These are phyloP conservation scores for Pantherophis guttatus DNA, from an alignment of 2,113 vertebrate species.

Conservation along the genomic window DNA sequence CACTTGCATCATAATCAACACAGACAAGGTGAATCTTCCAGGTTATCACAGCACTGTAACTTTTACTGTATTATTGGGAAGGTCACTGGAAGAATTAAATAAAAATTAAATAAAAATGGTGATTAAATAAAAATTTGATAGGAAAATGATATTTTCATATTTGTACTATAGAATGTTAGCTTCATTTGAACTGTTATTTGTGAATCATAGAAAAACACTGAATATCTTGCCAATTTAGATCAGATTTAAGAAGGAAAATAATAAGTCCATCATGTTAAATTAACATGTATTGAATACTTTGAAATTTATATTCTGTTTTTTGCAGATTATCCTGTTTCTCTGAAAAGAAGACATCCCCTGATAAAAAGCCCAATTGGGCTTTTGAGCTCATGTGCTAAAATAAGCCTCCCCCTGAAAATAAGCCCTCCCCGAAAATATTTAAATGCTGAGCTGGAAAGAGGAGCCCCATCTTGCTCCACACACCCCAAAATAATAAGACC, in stretches of 20 bases:
- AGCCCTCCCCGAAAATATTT: too few species aligned
- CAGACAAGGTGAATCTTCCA: neutral
- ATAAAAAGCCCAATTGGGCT: too few species aligned
- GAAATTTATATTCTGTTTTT: neutral
- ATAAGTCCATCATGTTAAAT: neutral
- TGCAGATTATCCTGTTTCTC: neutral
- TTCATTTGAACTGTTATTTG: neutral
- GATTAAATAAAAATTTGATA: neutral
- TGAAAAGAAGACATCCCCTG: too few species aligned
- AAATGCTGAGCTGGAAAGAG: too few species aligned
- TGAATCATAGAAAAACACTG: neutral
- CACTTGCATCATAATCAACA: neutral
- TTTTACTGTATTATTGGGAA: neutral
- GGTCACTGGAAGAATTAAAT: neutral
- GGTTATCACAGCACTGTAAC: neutral
- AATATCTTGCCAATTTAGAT: neutral
- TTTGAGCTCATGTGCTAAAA: too few species aligned
- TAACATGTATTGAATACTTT: neutral
- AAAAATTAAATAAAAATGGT: neutral
- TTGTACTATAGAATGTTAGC: neutral
- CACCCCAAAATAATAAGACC: too few species aligned
- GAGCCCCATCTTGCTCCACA: too few species aligned
- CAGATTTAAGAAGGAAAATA: constrained; percentile 1
- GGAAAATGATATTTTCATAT: constrained; percentile 1
- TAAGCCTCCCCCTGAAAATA: too few species aligned